Base-by-base conservation (phyloP, 2,797 vertebrate species). In the Philypnodon macrostomus region DNA sequence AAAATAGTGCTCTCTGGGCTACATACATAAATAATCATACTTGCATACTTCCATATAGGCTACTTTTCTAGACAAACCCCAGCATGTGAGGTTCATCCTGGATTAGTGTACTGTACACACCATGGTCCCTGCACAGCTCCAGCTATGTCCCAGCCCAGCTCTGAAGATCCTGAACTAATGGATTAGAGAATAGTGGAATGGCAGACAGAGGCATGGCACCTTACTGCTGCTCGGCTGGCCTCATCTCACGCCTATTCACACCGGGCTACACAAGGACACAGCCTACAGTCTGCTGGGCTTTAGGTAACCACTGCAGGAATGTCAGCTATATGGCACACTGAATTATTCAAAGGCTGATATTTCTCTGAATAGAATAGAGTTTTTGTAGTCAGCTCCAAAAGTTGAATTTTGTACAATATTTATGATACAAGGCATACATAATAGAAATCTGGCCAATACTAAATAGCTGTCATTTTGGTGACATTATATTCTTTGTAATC, bases 141-240 rank as follows among this genome's bases (percentile, higher is more conserved):
- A 5, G 41, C 41, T 27, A 44, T 44, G 30, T 64, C 73, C 31
- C 37, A 69, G 57, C 48, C 58, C 46, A 58, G 37, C 24, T 53
- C 45, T 53, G 69, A 70, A 55, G 15, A 47, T 16, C 63, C 71
- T 73, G 70, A 75, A 79, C 78, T 66, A 80, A 81, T 64, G 62
- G 68, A 77, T 82, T 75, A 51, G 53, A 68, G 72, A 51, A 72
- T 13, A 57, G 58, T 55, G 60, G 53, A 62, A 32, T 72, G 41
- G 60, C 58, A 61, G 40, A 62, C 53, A 38, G 51, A 15, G 14
- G 52, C 36, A 51, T 46, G 46, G 24, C 26, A 44, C 56, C 53
- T 68, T 47, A 40, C 46, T 57, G 26, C 30, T 30, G 40, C 48
- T 48, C 34, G 59, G 55, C 51, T 27, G 17, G 58, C 58, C 65